These are phyloP conservation scores for Diabrotica undecimpunctata DNA, from an alignment of 1,140 invertebrate species.

Conservation along the genomic window DNA sequence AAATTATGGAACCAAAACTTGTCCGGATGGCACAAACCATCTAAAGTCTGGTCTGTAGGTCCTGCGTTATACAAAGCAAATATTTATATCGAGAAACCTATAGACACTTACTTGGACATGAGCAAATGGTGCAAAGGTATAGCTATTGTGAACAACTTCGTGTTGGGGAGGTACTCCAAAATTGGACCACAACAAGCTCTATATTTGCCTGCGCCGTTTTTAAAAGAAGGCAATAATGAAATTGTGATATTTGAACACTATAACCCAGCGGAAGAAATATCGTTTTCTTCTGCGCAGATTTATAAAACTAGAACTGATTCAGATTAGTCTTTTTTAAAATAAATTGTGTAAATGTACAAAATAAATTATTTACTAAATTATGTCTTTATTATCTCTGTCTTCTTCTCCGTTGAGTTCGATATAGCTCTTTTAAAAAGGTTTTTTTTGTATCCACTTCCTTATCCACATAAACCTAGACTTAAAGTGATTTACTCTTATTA, in stretches of 20 bases:
- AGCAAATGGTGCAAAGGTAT: conserved; percentile 55
- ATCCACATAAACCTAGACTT: neutral
- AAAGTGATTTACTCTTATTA: no score
- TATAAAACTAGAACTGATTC: conserved; percentile 5
- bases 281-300: conserved; percentile 3
- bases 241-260: conserved; percentile 45
- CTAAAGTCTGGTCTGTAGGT: conserved; percentile 35
- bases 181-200: conserved; percentile 57
- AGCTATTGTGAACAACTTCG: conserved; percentile 62
- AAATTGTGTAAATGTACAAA: neutral
- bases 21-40: conserved; percentile 41
- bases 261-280: conserved; percentile 9
- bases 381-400: no score
- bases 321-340: neutral
- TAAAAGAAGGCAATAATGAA: conserved; percentile 52
- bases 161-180: conserved; percentile 56
- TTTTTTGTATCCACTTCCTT: neutral
- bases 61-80: conserved; percentile 42
- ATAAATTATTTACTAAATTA: no score
- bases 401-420: neutral
- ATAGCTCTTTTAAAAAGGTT: neutral
- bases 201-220: conserved; percentile 57
- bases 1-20: conserved; percentile 42
- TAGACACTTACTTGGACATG: conserved; percentile 47
- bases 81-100: conserved; percentile 24